phyloP scores from a whole-genome alignment of 2,888 invertebrate species.

The Ormyrus thymus region DNA sequence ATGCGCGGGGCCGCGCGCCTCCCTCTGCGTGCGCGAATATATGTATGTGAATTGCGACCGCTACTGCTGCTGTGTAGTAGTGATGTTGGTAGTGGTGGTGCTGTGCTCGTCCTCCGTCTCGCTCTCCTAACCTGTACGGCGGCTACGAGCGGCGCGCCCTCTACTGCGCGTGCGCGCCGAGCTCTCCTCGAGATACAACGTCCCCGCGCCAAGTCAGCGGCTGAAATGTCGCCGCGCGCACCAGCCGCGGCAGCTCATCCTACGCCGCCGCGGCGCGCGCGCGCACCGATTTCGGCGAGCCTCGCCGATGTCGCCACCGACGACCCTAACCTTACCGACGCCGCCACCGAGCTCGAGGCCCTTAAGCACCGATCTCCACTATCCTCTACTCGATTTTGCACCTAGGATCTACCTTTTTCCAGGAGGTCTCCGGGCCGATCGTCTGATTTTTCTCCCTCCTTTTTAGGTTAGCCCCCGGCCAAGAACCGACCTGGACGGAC shows the following conservation, averaged over 20 bases:
- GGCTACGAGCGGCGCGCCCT: constrained; percentile 8
- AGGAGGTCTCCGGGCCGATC: not conserved
- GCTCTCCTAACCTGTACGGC: constrained; percentile 36
- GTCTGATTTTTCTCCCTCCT: not conserved
- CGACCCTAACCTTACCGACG: constrained; percentile 16
- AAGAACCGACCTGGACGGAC: too few relatives aligned
- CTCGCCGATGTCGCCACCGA: constrained; percentile 12
- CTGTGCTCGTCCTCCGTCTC: constrained; percentile 3
- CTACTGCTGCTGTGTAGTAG: too few relatives aligned
- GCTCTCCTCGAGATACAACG: constrained; percentile 16
- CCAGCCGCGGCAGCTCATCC: not conserved
- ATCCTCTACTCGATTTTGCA: not conserved
- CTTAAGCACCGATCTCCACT: not conserved
- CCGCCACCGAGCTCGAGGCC: constrained; percentile 10
- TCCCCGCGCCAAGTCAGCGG: constrained; percentile 55
- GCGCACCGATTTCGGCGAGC: constrained; percentile 1
- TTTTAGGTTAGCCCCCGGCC: not conserved
- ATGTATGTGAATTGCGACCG: too few relatives aligned
- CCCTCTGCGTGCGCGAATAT: constrained; percentile 4
- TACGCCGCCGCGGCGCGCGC: constrained; percentile 7
- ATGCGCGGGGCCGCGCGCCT: not conserved
- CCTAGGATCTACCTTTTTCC: not conserved
- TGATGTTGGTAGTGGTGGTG: not conserved
- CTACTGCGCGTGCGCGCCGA: constrained; percentile 1
- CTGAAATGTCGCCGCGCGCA: constrained; percentile 51